Evolutionary conservation across 2,888 invertebrate genomes (phyloP), one percentile per base, ranked within the genome.

Genomic region (Phyllotreta cruciferae): DNA sequence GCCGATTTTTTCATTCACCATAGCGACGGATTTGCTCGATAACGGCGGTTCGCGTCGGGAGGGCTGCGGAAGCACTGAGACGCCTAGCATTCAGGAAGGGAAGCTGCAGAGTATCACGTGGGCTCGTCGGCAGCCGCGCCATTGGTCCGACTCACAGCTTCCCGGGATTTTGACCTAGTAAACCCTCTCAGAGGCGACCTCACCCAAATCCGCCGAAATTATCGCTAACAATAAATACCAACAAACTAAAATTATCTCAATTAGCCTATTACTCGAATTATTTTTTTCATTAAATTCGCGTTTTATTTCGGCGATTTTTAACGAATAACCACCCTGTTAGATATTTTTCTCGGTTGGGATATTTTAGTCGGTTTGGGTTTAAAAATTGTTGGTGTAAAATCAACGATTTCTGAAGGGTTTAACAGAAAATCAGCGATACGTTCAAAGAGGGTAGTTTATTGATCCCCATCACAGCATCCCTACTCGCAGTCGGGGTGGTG

Each of bases 101-200:
- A 79, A 78, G 79, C 79, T 79, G 80, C 79, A 77, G 75, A 76
- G 70, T 65, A 73, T 77, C 80, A 80, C 78, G 78, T 80, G 80
- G 71, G 63, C 66, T 67, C 63, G 57, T 66, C 66, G 68, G 74
- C 70, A 73, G 71, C 73, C 69, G 67, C 67, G 65, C 73, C 66
- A 80, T 80, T 80, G 80, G 80, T 71, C 64, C 66, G 69, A 66
- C 67, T 65, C 67, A 71, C 74, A 77, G 77, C 76, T 72, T 72
- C 78, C 81, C 81, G 79, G 81, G 81, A 79, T 80, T 77, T 77
- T 80, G 82, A 81, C 82, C 82, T 77, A 81, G 78, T 82, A 77
- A 82, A 80, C 81, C 77, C 77, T 67, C 67, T 42, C 36, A 52
- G 44, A 36, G 44, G 70, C 79, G 80, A 81, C 81, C 80, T 80